Evolutionary conservation across 2,113 vertebrate genomes (phyloP).

Genomic region (Tachysurus fulvidraco): DNA sequence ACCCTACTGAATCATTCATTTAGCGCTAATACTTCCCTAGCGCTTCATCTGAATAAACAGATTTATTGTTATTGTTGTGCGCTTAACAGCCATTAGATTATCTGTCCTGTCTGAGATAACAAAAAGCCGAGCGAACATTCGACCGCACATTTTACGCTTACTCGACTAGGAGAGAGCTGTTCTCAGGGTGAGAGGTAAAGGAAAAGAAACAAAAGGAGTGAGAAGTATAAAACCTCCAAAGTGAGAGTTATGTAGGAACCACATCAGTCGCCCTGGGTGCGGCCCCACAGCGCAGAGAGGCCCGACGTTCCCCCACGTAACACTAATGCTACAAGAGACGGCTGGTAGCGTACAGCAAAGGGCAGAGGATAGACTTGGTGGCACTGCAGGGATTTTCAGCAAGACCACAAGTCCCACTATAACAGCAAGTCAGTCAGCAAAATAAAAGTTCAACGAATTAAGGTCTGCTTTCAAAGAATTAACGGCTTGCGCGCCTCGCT

Average conservation of each 20-base stretch:
- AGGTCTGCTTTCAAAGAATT: conserved; percentile 37
- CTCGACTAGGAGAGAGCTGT: conserved; percentile 16
- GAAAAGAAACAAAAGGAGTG: conserved; percentile 50
- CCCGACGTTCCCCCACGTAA: conserved; percentile 55
- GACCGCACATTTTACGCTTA: conserved; percentile 36
- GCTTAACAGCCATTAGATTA: too few relatives aligned
- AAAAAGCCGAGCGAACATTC: neutral
- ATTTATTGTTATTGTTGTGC: neutral
- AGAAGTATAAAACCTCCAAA: conserved; percentile 42
- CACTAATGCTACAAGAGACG: conserved; percentile 61
- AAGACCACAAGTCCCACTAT: conserved; percentile 52
- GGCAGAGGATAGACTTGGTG: conserved; percentile 85
- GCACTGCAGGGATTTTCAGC: conserved; percentile 79
- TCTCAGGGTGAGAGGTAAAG: conserved; percentile 30
- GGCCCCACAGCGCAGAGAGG: conserved; percentile 78
- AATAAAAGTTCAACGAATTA: conserved; percentile 80
- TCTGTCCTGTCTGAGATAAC: neutral
- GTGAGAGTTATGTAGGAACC: conserved; percentile 71
- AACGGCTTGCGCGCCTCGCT: conserved; percentile 25
- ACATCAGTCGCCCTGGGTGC: conserved; percentile 91
- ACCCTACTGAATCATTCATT: neutral
- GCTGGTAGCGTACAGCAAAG: conserved; percentile 78
- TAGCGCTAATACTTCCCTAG: neutral
- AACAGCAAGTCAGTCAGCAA: conserved; percentile 65
- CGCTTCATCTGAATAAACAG: neutral